Evolutionary conservation across 2,797 vertebrate genomes (phyloP).

Genomic region (Tiaroga cobitis): DNA sequence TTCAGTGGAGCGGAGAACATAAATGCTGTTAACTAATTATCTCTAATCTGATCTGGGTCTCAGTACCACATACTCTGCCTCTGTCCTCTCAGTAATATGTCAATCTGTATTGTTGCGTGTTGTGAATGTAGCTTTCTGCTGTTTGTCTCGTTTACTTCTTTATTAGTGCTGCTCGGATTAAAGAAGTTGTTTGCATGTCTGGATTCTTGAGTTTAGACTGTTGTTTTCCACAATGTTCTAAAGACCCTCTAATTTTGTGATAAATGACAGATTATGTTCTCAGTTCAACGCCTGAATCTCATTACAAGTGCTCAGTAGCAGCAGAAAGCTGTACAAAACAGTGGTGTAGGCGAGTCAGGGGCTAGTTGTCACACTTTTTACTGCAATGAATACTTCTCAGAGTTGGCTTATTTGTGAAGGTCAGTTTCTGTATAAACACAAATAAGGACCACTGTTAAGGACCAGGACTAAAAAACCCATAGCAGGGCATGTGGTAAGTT

Average conservation of each 20-base stretch:
- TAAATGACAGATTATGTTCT: not conserved
- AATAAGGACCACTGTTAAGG: too few relatives aligned
- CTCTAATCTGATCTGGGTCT: constrained; percentile 56
- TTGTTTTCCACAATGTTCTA: not conserved
- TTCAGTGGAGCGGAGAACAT: constrained; percentile 10
- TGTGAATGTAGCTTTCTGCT: not conserved
- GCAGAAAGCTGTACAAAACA: not conserved
- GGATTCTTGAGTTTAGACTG: not conserved
- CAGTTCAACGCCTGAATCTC: not conserved
- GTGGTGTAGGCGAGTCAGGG: not conserved
- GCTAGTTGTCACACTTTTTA: not conserved
- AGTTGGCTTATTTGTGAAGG: not conserved
- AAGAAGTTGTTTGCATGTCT: not conserved
- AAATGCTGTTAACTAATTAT: constrained; percentile 48
- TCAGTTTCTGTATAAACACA: not conserved
- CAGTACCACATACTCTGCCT: not conserved
- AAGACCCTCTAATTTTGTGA: not conserved
- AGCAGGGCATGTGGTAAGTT: not conserved
- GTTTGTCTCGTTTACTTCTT: not conserved
- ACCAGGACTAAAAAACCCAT: not conserved
- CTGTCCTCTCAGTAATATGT: constrained; percentile 10
- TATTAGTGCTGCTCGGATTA: not conserved
- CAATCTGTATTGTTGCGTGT: not conserved
- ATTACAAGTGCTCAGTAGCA: not conserved
- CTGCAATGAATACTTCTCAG: not conserved